These are phyloP conservation scores for Morone chrysops DNA, from an alignment of 2,113 vertebrate genomes.

Conservation along the genomic window DNA sequence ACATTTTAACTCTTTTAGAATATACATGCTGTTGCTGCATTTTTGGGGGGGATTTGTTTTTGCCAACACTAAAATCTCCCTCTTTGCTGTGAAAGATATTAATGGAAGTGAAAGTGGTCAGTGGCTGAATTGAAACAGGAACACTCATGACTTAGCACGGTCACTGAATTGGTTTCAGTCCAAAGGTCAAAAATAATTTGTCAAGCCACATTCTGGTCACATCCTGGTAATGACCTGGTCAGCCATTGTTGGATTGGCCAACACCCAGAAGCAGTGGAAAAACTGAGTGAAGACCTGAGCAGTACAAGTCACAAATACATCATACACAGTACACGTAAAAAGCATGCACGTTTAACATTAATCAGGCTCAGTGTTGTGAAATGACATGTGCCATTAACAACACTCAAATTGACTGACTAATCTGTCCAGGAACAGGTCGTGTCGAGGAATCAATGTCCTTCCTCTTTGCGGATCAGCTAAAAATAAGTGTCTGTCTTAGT, in stretches of 20 bases:
- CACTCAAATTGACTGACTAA: neutral
- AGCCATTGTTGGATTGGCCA: neutral
- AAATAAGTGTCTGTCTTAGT: neutral
- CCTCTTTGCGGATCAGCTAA: neutral
- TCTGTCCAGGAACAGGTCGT: neutral
- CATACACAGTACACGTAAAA: neutral
- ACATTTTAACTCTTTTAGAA: neutral
- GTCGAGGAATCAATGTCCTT: neutral
- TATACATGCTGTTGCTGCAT: neutral
- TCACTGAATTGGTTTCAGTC: neutral
- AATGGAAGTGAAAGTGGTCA: conserved; percentile 54
- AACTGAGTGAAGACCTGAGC: neutral
- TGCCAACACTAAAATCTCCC: neutral
- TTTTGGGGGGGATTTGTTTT: neutral
- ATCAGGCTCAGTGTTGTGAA: neutral
- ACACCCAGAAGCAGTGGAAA: conserved; percentile 9
- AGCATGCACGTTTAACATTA: neutral
- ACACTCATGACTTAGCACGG: neutral
- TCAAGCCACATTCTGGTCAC: neutral
- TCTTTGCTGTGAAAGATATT: neutral
- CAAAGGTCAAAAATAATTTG: neutral
- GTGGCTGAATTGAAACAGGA: conserved; percentile 1
- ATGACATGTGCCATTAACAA: neutral
- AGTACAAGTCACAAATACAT: neutral
- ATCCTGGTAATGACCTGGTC: neutral